Conservation (phyloP, 2,797 vertebrate genomes). For the Gouania willdenowi region DNA sequence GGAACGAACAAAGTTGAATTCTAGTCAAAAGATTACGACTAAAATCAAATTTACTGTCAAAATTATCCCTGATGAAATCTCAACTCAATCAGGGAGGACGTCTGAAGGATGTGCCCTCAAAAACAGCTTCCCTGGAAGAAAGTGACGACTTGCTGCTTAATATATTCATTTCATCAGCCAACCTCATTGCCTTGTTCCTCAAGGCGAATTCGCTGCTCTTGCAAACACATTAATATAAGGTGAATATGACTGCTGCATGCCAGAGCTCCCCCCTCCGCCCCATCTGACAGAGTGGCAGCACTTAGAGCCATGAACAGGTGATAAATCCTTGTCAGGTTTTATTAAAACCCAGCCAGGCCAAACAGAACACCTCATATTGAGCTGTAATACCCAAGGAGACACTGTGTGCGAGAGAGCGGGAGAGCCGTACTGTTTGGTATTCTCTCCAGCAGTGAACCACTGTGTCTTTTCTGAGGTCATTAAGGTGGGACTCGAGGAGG, state of each 20-base stretch:
- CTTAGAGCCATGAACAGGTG: slow-evolving; percentile 67
- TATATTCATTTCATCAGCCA: slow-evolving; percentile 59
- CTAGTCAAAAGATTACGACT: too few species aligned
- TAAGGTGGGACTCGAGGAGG: slow-evolving; percentile 46
- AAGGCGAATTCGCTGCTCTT: slow-evolving; percentile 43
- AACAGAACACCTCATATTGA: slow-evolving; percentile 71
- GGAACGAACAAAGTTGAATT: too few species aligned
- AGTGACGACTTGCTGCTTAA: slow-evolving; percentile 32
- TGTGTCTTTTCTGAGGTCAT: slow-evolving; percentile 58
- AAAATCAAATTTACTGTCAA: too few species aligned
- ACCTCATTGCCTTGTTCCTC: slow-evolving; percentile 44
- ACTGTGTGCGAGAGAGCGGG: slow-evolving; percentile 36
- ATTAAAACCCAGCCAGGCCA: slow-evolving; percentile 73
- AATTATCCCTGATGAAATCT: too few species aligned
- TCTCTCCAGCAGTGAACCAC: slow-evolving; percentile 44
- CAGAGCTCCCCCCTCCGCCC: slow-evolving; percentile 16
- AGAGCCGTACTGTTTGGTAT: slow-evolving; percentile 54
- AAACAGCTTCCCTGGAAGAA: slow-evolving; percentile 29
- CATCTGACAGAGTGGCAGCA: slow-evolving; percentile 68
- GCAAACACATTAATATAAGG: slow-evolving; percentile 67
- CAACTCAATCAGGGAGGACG: slow-evolving; percentile 29
- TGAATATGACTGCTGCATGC: slow-evolving; percentile 61
- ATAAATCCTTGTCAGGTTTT: slow-evolving; percentile 78
- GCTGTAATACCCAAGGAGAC: slow-evolving; percentile 68
- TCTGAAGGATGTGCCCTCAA: slow-evolving; percentile 28